Conservation (phyloP, 2,797 vertebrate species). For the Momotus momota region DNA sequence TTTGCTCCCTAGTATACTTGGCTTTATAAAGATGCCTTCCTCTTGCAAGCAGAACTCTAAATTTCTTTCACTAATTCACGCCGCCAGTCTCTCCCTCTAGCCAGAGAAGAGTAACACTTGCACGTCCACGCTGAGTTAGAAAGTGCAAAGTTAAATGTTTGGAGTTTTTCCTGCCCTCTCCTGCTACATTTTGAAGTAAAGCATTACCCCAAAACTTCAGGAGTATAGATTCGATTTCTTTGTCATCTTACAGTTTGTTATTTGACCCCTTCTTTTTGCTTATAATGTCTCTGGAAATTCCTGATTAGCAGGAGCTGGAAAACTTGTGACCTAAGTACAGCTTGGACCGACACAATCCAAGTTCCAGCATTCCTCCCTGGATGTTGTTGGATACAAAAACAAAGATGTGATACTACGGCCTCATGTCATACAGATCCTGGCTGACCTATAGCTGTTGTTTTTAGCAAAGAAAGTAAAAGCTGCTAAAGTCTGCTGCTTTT, state of each 20-base stretch:
- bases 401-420: not conserved
- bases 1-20: not conserved
- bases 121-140: not conserved
- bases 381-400: not conserved
- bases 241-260: not conserved
- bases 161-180: not conserved
- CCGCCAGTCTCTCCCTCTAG: not conserved
- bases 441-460: not conserved
- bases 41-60: not conserved
- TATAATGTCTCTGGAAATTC: not conserved
- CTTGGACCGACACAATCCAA: not conserved
- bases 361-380: not conserved
- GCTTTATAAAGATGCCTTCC: not conserved
- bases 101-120: not conserved
- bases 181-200: not conserved
- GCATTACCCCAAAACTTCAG: not conserved
- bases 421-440: not conserved
- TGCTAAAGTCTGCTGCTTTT: not conserved
- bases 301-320: not conserved
- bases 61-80: not conserved
- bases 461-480: not conserved
- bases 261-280: not conserved
- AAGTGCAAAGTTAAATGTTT: not conserved
- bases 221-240: not conserved
- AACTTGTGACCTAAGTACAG: not conserved